Evolutionary conservation across 2,888 invertebrate genomes (phyloP).

Genomic region (Meta bourneti): DNA sequence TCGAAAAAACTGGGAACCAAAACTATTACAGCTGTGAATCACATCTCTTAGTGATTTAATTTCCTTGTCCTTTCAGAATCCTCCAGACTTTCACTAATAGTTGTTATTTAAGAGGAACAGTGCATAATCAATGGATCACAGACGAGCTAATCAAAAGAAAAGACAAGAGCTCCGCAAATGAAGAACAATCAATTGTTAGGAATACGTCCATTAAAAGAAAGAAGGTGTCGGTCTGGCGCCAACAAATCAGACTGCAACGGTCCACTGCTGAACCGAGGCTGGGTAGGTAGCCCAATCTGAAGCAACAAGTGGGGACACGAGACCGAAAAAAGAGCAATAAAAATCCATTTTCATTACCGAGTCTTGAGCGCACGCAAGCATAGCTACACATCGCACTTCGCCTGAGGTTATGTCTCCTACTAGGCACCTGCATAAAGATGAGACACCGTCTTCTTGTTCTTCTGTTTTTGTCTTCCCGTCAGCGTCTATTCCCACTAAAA

Average conservation of each 20-base stretch:
- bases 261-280: constrained; percentile 23
- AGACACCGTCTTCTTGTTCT: not conserved
- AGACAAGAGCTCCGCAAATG: not conserved
- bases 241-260: constrained; percentile 6
- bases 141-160: not conserved
- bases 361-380: constrained; percentile 49
- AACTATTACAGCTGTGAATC: no score
- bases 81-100: no score
- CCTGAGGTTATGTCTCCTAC: constrained; percentile 23
- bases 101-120: no score
- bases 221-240: constrained; percentile 34
- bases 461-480: not conserved
- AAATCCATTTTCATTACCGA: constrained; percentile 31
- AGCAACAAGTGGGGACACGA: constrained; percentile 61
- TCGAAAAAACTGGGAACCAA: no score
- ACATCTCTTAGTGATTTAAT: no score
- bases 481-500: not conserved
- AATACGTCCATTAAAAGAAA: constrained; percentile 19
- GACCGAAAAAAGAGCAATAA: constrained; percentile 29
- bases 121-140: not conserved
- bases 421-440: constrained; percentile 15
- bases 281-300: constrained; percentile 14
- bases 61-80: no score
- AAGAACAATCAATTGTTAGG: constrained; percentile 25
- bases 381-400: constrained; percentile 39